These are phyloP conservation scores for Rhinatrema bivittatum DNA, from an alignment of 2,797 vertebrate genomes.

Conservation along the genomic window DNA sequence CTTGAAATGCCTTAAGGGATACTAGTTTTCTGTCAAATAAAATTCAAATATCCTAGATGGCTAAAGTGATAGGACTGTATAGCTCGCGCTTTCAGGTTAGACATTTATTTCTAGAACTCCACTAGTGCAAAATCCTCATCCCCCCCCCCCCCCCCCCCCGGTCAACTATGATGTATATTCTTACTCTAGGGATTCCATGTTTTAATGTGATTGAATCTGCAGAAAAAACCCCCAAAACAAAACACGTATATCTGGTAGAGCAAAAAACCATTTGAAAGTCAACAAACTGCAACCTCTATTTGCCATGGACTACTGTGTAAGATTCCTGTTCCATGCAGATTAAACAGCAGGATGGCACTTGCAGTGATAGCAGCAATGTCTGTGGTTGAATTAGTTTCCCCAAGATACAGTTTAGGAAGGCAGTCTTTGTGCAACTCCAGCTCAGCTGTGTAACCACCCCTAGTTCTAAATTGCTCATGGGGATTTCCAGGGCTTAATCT, in stretches of 20 bases:
- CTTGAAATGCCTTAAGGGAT: too few species aligned
- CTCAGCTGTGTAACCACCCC: background rate
- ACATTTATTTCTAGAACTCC: too few species aligned
- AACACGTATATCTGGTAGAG: conserved; percentile 1
- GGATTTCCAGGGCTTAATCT: background rate
- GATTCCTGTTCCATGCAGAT: conserved; percentile 10
- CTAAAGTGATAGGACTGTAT: too few species aligned
- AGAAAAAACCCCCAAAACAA: background rate
- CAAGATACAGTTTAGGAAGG: background rate
- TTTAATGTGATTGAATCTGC: conserved; percentile 10
- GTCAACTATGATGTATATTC: background rate
- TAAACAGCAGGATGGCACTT: conserved; percentile 26
- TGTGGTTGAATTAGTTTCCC: conserved; percentile 13
- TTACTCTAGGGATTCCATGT: background rate
- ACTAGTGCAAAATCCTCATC: background rate
- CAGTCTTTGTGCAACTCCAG: conserved; percentile 3
- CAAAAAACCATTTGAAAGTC: conserved; percentile 23
- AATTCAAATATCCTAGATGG: too few species aligned
- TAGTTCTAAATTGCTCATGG: background rate
- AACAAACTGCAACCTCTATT: conserved; percentile 18
- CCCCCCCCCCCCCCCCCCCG: background rate
- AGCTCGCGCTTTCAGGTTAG: too few species aligned
- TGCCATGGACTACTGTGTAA: conserved; percentile 8
- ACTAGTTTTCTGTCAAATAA: too few species aligned
- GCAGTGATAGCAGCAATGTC: background rate